phyloP scores from a whole-genome alignment of 2,888 invertebrate species.

The Scaptomyza reducta region DNA sequence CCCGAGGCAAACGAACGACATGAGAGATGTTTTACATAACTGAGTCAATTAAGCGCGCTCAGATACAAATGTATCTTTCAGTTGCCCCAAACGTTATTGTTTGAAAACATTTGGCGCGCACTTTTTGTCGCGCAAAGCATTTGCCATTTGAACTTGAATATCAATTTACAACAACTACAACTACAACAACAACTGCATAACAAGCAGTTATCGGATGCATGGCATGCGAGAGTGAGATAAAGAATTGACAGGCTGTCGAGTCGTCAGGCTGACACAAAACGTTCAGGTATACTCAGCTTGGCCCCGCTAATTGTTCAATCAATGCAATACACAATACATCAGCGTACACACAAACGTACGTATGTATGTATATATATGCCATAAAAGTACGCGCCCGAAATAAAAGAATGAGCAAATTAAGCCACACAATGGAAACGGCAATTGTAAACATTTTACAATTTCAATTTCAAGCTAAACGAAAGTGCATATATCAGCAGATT shows the following conservation, averaged over 20 bases:
- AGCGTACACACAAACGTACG: slow-evolving; percentile 14
- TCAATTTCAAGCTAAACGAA: slow-evolving; percentile 40
- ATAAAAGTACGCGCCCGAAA: slow-evolving; percentile 51
- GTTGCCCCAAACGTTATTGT: slow-evolving; percentile 33
- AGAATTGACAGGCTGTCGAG: slow-evolving; percentile 56
- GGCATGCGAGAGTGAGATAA: slow-evolving; percentile 34
- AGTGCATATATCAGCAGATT: slow-evolving; percentile 61
- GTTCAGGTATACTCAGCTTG: slow-evolving; percentile 18
- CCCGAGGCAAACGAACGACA: not conserved
- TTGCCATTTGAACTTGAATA: slow-evolving; percentile 81
- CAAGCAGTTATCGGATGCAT: slow-evolving; percentile 50
- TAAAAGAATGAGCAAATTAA: slow-evolving; percentile 48
- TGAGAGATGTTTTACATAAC: slow-evolving; percentile 64
- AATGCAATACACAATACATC: slow-evolving; percentile 55
- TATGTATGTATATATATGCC: slow-evolving; percentile 21
- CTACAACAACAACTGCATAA: slow-evolving; percentile 9
- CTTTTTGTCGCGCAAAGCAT: slow-evolving; percentile 76
- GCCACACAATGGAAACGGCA: slow-evolving; percentile 47
- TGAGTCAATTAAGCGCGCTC: slow-evolving; percentile 64
- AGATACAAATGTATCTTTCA: slow-evolving; percentile 57
- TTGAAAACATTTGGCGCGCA: slow-evolving; percentile 64
- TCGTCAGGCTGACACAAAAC: not conserved
- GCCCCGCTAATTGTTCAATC: slow-evolving; percentile 72
- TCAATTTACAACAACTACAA: slow-evolving; percentile 78
- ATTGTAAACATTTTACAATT: slow-evolving; percentile 52